Evolutionary conservation across 2,797 vertebrate species (phyloP).

Genomic region (Streptopelia turtur): DNA sequence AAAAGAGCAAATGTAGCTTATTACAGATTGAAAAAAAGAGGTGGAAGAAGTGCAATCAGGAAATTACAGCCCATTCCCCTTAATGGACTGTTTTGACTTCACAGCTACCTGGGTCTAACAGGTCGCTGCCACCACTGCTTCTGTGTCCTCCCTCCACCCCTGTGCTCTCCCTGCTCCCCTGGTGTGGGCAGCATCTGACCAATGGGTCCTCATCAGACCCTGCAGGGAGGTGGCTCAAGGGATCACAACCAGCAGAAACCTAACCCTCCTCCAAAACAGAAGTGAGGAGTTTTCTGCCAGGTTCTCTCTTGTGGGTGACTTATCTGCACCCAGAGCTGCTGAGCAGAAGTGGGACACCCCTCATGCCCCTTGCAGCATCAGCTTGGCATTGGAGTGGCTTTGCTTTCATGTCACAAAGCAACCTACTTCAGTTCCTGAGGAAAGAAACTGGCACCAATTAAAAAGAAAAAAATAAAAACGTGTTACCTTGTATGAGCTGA

Average conservation of each 20-base stretch:
- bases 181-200: background rate
- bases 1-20: background rate
- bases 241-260: background rate
- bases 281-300: rapidly evolving
- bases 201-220: rapidly evolving
- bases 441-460: background rate
- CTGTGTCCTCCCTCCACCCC: background rate
- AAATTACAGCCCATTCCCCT: background rate
- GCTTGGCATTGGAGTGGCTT: background rate
- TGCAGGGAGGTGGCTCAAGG: background rate
- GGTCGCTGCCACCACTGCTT: background rate
- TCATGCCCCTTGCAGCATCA: background rate
- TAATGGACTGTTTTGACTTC: background rate
- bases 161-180: background rate
- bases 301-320: background rate
- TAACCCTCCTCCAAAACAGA: background rate
- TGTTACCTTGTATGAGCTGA: background rate
- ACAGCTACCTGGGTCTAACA: background rate
- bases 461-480: background rate
- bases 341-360: background rate
- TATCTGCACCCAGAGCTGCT: background rate
- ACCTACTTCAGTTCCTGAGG: background rate
- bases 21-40: background rate
- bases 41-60: background rate
- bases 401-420: background rate